These are phyloP conservation scores for Alosa sapidissima DNA, from an alignment of 2,797 vertebrate species.

Conservation along the genomic window DNA sequence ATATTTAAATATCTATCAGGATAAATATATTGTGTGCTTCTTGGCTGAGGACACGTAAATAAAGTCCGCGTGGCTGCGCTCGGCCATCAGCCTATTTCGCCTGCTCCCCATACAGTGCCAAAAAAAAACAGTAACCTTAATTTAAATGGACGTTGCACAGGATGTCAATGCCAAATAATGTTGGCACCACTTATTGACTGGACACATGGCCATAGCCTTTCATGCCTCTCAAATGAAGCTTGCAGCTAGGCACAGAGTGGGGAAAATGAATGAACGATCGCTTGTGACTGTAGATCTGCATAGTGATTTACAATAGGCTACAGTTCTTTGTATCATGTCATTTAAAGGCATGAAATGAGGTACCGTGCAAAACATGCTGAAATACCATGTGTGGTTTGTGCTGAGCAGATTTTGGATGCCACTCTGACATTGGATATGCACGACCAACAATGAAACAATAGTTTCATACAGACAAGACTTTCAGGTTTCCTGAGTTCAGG, in stretches of 20 bases:
- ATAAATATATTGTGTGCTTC: neutral
- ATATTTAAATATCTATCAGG: neutral
- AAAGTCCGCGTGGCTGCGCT: neutral
- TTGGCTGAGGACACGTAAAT: neutral
- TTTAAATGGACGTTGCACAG: neutral
- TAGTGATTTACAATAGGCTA: neutral
- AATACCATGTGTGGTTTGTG: slow-evolving; percentile 17
- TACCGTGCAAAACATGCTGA: neutral
- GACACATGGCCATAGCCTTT: neutral
- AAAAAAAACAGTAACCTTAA: slow-evolving; percentile 7
- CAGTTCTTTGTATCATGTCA: neutral
- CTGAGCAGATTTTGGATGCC: neutral
- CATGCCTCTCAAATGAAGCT: neutral
- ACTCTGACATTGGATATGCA: neutral
- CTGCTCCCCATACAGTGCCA: neutral
- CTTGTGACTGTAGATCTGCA: neutral
- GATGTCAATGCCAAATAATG: neutral
- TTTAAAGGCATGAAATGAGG: slow-evolving; percentile 24
- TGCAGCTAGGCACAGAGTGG: neutral
- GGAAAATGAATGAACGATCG: neutral
- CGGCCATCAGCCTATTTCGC: neutral
- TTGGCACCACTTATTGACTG: neutral
- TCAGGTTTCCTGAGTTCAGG: neutral
- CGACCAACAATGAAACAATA: slow-evolving; percentile 14
- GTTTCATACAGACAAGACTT: neutral